Conservation (phyloP, 2,888 invertebrate genomes). For the Campaea margaritaria region DNA sequence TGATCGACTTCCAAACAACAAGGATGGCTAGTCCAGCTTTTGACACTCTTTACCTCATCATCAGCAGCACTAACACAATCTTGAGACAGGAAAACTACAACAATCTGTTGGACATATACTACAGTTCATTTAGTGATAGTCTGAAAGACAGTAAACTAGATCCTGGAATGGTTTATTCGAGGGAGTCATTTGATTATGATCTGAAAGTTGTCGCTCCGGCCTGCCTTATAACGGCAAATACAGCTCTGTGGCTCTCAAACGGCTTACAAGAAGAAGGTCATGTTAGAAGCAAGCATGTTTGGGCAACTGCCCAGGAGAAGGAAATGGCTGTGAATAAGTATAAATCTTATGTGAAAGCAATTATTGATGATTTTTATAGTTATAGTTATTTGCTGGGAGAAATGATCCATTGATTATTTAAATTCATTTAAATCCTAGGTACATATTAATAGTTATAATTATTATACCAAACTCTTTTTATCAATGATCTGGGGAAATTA, state of each 20-base stretch:
- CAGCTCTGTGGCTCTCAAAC: conserved; percentile 71
- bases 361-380: conserved; percentile 66
- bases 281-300: conserved; percentile 67
- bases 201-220: conserved; percentile 66
- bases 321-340: conserved; percentile 57
- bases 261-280: conserved; percentile 77
- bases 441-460: no score
- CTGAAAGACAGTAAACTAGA: conserved; percentile 51
- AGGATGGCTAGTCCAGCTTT: conserved; percentile 69
- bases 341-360: conserved; percentile 57
- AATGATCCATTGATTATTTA: conserved; percentile 17
- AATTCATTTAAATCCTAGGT: no score
- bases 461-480: no score
- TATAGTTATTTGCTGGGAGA: conserved; percentile 56
- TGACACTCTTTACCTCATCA: conserved; percentile 70
- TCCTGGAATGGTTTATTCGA: conserved; percentile 55
- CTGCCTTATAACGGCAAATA: conserved; percentile 72
- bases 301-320: conserved; percentile 57
- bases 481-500: no score
- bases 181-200: conserved; percentile 61
- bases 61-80: conserved; percentile 62
- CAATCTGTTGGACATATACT: conserved; percentile 63
- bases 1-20: conserved; percentile 76
- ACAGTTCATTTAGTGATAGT: conserved; percentile 54
- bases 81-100: conserved; percentile 55